A percentile compares a stretch with the other conserved stretches of the same genome.
Conservation (phyloP, 2,113 vertebrate genomes). For the Trematocara zebra region DNA sequence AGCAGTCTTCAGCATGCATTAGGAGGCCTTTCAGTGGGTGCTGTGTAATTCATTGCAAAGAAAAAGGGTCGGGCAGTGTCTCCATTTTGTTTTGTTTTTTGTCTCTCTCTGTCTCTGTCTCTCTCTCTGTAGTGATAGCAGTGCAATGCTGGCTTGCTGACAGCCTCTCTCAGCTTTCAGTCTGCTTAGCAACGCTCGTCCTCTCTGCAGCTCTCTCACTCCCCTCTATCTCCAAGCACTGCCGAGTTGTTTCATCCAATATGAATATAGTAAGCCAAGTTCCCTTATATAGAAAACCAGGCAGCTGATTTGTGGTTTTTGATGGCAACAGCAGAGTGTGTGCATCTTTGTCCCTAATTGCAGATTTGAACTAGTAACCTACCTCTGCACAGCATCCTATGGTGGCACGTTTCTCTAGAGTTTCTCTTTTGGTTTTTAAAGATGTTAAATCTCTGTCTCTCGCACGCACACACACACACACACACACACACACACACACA, state of each 20-base stretch:
- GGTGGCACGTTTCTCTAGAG: neutral
- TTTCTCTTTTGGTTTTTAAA: conserved; percentile 7
- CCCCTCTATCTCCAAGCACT: conserved; percentile 50
- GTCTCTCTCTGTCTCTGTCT: neutral
- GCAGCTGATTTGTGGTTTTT: neutral
- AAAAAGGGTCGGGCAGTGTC: conserved; percentile 33
- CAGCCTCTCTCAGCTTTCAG: conserved; percentile 55
- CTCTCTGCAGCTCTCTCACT: conserved; percentile 46
- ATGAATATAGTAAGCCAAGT: conserved; percentile 15
- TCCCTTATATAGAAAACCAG: conserved; percentile 7
- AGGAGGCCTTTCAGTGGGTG: neutral
- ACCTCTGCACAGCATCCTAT: neutral
- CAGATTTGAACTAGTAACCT: conserved; percentile 7
- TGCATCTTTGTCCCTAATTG: neutral
- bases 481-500: neutral
- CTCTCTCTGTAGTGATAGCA: conserved; percentile 37
- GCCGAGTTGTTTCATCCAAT: conserved; percentile 28
- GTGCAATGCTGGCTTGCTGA: conserved; percentile 53
- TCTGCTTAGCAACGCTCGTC: conserved; percentile 70
- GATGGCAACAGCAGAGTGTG: neutral
- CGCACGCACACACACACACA: neutral
- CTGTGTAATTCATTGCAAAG: conserved; percentile 5
- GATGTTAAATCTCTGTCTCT: neutral
- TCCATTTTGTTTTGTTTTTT: conserved; percentile 56
- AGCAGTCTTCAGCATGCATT: neutral